phyloP scores from a whole-genome alignment of 2,888 invertebrate genomes.

The Campaea margaritaria region DNA sequence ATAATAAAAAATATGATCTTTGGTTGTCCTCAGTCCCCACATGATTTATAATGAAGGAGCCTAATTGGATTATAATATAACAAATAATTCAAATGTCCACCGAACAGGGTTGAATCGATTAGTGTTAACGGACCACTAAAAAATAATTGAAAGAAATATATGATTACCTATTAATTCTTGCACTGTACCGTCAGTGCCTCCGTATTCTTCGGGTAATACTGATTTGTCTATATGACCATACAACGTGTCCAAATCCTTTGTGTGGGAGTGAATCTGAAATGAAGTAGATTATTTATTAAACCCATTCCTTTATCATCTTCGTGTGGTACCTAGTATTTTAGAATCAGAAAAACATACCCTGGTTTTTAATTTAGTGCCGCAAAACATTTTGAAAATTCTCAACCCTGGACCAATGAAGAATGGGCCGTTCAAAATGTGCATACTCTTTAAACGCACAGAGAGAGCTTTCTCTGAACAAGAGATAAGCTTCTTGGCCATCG shows the following conservation, averaged over 20 bases:
- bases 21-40: no score
- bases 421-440: slow-evolving; percentile 36
- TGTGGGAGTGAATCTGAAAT: slow-evolving; percentile 32
- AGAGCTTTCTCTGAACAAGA: slow-evolving; percentile 33
- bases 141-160: no score
- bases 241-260: slow-evolving; percentile 29
- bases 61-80: no score
- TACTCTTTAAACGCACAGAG: slow-evolving; percentile 38
- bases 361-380: slow-evolving; percentile 33
- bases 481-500: slow-evolving; percentile 32
- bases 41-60: no score
- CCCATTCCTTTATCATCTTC: no score
- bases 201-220: slow-evolving; percentile 40
- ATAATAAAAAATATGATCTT: not conserved
- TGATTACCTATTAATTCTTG: slow-evolving; percentile 39
- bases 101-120: no score
- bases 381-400: slow-evolving; percentile 38
- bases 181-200: slow-evolving; percentile 36
- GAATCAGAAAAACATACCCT: slow-evolving; percentile 30
- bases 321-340: not conserved
- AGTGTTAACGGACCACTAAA: no score
- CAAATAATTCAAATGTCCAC: no score
- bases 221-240: slow-evolving; percentile 33
- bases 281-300: not conserved
- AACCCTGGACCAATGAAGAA: slow-evolving; percentile 31